A percentile compares a stretch with the other conserved stretches of the same genome.
Evolutionary conservation across 1,140 invertebrate genomes (phyloP).

Genomic region (Drosophila fuyamai): DNA sequence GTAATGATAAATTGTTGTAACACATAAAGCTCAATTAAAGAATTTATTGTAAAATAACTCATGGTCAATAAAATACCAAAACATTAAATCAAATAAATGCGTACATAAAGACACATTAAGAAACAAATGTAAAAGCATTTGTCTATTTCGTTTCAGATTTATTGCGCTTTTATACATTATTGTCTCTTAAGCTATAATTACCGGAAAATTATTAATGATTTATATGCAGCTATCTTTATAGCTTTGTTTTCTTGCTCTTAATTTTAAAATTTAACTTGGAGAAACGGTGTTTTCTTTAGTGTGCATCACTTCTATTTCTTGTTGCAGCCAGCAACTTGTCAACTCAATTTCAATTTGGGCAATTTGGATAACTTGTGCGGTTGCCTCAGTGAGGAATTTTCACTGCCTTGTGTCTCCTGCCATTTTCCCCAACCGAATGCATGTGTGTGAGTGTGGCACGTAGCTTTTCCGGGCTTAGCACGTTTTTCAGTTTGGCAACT

Average conservation of each 20-base stretch:
- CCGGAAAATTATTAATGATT: too few relatives aligned
- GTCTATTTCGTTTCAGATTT: background rate
- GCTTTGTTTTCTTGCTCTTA: background rate
- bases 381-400: slow-evolving; percentile 52
- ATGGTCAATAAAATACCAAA: background rate
- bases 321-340: slow-evolving; percentile 70
- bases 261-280: too few relatives aligned
- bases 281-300: background rate
- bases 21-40: too few relatives aligned
- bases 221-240: too few relatives aligned
- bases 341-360: slow-evolving; percentile 83
- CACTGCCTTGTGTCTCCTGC: slow-evolving; percentile 24
- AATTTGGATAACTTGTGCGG: slow-evolving; percentile 81
- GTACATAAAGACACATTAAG: background rate
- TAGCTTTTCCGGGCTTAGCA: slow-evolving; percentile 74
- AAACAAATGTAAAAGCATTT: background rate
- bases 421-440: background rate
- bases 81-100: background rate
- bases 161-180: too few relatives aligned
- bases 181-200: too few relatives aligned
- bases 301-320: slow-evolving; percentile 23
- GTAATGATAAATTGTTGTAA: too few relatives aligned
- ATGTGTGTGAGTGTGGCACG: slow-evolving; percentile 51
- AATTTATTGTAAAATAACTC: background rate
- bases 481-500: slow-evolving; percentile 62